A percentile compares a stretch with the other conserved stretches of the same genome.
Conservation (phyloP, 2,113 vertebrate genomes). For the Erythrocercus mccallii region DNA sequence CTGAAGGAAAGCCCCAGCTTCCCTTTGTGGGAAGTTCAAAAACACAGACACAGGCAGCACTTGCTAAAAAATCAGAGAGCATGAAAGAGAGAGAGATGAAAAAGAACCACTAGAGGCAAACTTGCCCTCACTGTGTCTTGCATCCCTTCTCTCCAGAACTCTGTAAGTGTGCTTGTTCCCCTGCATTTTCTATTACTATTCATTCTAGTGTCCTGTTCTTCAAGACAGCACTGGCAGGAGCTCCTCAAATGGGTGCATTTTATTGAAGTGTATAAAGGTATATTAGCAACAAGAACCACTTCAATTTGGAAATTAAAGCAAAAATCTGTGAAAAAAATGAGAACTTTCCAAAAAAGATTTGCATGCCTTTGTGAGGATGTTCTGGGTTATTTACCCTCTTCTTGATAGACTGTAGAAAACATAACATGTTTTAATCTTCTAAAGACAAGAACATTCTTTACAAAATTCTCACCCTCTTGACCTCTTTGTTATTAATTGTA, state of each 20-base stretch:
- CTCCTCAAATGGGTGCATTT: background rate
- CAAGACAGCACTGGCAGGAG: background rate
- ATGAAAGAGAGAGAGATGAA: background rate
- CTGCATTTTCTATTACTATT: background rate
- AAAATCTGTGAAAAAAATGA: background rate
- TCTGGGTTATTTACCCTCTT: background rate
- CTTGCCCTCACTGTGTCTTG: background rate
- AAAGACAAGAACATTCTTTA: background rate
- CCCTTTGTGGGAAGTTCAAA: background rate
- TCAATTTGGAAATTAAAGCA: background rate
- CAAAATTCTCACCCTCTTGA: background rate
- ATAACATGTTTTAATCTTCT: background rate
- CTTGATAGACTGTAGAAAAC: background rate
- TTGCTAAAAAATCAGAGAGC: background rate
- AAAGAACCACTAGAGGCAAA: background rate
- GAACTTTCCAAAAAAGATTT: background rate
- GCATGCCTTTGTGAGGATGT: background rate
- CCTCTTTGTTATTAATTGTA: background rate
- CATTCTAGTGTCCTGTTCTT: background rate
- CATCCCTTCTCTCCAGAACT: background rate
- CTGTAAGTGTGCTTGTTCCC: background rate
- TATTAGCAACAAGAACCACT: background rate
- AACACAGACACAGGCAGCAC: background rate
- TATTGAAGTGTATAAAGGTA: background rate
- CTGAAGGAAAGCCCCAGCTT: background rate